Conservation (phyloP, 64 coral and sea anemone genomes). For the Platygyra sinensis region DNA sequence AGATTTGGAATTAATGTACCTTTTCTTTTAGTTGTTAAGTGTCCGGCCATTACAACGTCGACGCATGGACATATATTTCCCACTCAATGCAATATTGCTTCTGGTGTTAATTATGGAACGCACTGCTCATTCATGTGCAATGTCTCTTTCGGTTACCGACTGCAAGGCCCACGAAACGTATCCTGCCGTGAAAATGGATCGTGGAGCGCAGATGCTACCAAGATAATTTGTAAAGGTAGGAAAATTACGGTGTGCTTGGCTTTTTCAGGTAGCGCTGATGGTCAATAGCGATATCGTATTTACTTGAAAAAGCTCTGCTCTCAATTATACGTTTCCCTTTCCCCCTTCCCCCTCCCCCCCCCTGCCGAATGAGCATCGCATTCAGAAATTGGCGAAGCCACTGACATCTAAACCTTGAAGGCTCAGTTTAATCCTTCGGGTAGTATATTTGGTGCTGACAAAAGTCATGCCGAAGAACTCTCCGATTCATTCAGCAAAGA, state of each 20-base stretch:
- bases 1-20: not conserved
- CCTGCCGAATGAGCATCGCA: no score
- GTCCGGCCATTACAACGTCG: not conserved
- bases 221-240: conserved; percentile 29
- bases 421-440: no score
- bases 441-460: no score
- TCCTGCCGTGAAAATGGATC: conserved; percentile 39
- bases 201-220: conserved; percentile 26
- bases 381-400: no score
- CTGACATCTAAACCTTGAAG: no score
- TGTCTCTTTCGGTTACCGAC: conserved; percentile 14
- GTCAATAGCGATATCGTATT: not conserved
- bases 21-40: conserved; percentile 2
- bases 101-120: conserved; percentile 39
- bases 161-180: not conserved
- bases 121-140: conserved; percentile 59
- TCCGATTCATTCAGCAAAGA: no score
- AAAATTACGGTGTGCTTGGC: not conserved
- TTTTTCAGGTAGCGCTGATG: not conserved
- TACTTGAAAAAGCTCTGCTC: not conserved
- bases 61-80: not conserved
- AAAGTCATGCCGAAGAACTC: no score
- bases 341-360: no score
- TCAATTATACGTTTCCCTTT: no score
- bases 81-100: not conserved